Evolutionary conservation across 64 coral and sea anemone genomes (phyloP).

Genomic region (Montipora foliosa): DNA sequence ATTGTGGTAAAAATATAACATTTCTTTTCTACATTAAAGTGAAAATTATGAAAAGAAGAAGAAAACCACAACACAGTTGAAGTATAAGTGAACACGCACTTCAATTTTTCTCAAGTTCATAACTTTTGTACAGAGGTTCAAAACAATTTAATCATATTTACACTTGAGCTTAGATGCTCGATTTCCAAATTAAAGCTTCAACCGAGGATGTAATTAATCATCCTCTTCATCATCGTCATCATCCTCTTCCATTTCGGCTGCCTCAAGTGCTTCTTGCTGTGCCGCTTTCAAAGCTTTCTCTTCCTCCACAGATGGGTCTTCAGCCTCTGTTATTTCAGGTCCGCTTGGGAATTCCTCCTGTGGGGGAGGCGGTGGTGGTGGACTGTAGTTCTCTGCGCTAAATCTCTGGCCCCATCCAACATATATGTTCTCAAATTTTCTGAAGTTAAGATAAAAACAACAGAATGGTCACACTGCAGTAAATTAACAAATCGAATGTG

Average conservation of each 20-base stretch:
- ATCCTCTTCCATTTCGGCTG: slow-evolving; percentile 90
- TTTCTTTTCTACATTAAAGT: too few species aligned
- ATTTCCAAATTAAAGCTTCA: background rate
- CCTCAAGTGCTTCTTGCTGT: slow-evolving; percentile 94
- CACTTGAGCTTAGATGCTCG: background rate
- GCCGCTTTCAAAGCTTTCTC: slow-evolving; percentile 97
- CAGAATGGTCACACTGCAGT: background rate
- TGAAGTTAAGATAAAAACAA: background rate
- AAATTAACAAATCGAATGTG: background rate
- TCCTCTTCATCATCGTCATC: slow-evolving; percentile 97
- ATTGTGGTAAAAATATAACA: too few species aligned
- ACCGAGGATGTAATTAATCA: slow-evolving; percentile 67
- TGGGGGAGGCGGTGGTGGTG: slow-evolving; percentile 89
- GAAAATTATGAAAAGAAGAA: too few species aligned
- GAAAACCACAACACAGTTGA: too few species aligned
- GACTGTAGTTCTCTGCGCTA: slow-evolving; percentile 97
- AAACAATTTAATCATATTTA: slow-evolving; percentile 10
- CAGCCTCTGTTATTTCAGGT: slow-evolving; percentile 94
- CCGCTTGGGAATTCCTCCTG: slow-evolving; percentile 99
- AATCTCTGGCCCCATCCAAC: slow-evolving; percentile 97
- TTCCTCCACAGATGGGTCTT: slow-evolving; percentile 97
- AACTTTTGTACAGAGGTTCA: background rate
- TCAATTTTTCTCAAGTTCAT: background rate
- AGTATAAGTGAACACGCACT: too few species aligned
- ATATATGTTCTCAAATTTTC: slow-evolving; percentile 99